These are phyloP conservation scores for Pseudomyrmex flavicornis DNA, from an alignment of 1,140 invertebrate species.

Conservation along the genomic window DNA sequence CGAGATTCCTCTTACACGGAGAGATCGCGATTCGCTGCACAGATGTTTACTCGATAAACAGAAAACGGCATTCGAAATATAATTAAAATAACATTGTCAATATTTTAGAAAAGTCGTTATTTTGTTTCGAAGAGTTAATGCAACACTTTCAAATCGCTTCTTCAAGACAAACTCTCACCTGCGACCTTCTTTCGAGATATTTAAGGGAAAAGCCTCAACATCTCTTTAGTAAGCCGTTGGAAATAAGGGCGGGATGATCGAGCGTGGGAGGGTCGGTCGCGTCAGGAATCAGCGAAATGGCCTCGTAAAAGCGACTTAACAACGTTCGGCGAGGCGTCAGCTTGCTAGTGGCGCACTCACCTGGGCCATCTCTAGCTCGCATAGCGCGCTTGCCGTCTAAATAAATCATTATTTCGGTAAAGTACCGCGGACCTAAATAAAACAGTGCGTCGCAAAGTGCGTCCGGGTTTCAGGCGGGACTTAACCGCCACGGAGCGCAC, in stretches of 20 bases:
- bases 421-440: constrained; percentile 72
- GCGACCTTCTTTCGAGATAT: background rate
- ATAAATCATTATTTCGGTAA: constrained; percentile 76
- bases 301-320: constrained; percentile 48
- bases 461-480: constrained; percentile 69
- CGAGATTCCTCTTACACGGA: background rate
- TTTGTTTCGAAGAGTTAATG: background rate
- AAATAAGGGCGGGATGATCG: constrained; percentile 21
- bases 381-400: constrained; percentile 49
- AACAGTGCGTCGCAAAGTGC: constrained; percentile 64
- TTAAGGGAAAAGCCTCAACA: background rate
- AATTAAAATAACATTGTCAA: constrained; percentile 2
- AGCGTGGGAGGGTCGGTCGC: background rate
- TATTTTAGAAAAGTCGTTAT: background rate
- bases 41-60: background rate
- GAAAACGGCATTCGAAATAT: background rate
- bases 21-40: background rate
- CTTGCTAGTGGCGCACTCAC: constrained; percentile 21
- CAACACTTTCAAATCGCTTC: background rate
- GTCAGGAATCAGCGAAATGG: constrained; percentile 29
- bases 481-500: constrained; percentile 68
- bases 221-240: background rate
- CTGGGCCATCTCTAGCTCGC: constrained; percentile 12
- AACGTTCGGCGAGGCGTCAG: constrained; percentile 22
- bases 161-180: constrained; percentile 12